phyloP scores from a whole-genome alignment of 2,797 vertebrate genomes.

The Uromys caudimaculatus region DNA sequence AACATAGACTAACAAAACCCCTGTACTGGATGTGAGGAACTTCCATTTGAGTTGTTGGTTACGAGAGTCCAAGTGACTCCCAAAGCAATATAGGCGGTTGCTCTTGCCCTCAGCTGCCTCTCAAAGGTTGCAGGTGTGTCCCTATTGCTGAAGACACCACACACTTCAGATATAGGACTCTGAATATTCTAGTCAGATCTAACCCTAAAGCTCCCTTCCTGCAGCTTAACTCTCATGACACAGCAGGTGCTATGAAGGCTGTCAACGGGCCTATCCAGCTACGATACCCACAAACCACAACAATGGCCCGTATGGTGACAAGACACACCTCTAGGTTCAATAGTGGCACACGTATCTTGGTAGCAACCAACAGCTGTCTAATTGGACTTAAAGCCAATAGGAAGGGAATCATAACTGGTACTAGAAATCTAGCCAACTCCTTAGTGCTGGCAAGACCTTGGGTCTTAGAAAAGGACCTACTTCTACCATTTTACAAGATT shows the following conservation, averaged over 20 bases:
- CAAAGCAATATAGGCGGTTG: neutral
- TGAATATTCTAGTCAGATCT: neutral
- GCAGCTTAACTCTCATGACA: accelerated
- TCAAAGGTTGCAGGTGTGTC: neutral
- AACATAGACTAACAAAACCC: neutral
- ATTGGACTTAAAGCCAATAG: neutral
- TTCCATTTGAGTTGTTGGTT: neutral
- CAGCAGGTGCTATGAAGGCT: neutral
- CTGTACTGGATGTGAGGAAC: neutral
- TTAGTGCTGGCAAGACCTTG: neutral
- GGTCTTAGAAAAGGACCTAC: neutral
- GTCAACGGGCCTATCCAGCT: neutral
- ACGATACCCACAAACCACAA: too few species aligned
- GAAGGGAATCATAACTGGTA: neutral
- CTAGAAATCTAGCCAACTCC: neutral
- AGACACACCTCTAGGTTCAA: too few species aligned
- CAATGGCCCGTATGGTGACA: neutral
- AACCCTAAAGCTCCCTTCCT: neutral
- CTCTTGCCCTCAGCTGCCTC: neutral
- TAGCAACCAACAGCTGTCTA: neutral
- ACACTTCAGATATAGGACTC: too few species aligned
- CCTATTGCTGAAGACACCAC: neutral
- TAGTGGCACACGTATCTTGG: neutral
- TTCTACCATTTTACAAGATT: neutral
- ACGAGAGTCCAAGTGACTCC: neutral